Conservation (phyloP, 2,888 invertebrate species). For the Rhaphigaster nebulosa region DNA sequence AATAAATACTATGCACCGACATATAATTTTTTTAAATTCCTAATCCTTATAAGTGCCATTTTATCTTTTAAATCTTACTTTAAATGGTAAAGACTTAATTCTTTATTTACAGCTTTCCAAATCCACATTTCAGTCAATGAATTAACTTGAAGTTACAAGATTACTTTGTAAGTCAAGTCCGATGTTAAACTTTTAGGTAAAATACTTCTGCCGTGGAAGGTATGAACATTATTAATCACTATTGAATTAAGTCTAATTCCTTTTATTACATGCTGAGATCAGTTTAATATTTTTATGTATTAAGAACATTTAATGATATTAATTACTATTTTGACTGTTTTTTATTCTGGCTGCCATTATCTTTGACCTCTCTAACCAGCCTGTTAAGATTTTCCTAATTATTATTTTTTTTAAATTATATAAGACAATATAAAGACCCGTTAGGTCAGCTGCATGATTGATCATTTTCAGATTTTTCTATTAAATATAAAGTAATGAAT, state of each 20-base stretch:
- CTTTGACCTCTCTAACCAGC: neutral
- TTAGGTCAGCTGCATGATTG: no score
- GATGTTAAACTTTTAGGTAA: neutral
- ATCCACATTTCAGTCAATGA: neutral
- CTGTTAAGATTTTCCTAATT: neutral
- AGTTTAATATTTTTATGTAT: no score
- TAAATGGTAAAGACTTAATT: neutral
- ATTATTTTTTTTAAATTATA: neutral
- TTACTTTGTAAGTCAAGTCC: neutral
- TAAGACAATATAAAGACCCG: no score
- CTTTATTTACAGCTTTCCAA: neutral
- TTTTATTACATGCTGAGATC: neutral
- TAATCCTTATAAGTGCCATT: neutral
- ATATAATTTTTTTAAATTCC: neutral
- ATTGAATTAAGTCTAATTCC: neutral
- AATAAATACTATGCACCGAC: conserved; percentile 58
- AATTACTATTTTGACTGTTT: no score
- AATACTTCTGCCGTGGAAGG: neutral
- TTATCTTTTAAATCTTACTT: neutral
- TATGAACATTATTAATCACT: neutral
- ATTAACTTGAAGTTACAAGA: neutral
- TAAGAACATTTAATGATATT: no score
- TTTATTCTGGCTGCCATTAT: no score
- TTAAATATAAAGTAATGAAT: neutral
- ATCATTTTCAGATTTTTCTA: neutral